Evolutionary conservation across 2,113 vertebrate species (phyloP).

Genomic region (Fulica atra): DNA sequence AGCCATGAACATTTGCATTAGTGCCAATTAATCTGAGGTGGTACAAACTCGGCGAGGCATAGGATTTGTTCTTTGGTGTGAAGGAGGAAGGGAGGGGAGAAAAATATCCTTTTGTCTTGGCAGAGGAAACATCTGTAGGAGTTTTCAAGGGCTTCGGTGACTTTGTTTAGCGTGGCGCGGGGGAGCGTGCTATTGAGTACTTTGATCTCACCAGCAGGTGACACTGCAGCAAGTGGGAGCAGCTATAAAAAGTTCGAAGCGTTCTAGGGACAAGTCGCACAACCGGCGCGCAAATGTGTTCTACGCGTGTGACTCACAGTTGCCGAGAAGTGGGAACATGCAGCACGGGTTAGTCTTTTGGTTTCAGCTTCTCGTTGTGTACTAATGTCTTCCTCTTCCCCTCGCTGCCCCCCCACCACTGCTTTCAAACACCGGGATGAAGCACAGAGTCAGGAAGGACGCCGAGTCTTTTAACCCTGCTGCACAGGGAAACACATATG

Average conservation of each 20-base stretch:
- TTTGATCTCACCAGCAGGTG: constrained; percentile 63
- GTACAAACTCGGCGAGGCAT: constrained; percentile 40
- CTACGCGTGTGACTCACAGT: not conserved
- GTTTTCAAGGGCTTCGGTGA: constrained; percentile 40
- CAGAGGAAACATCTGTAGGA: constrained; percentile 51
- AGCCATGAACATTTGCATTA: constrained; percentile 40
- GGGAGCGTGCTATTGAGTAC: constrained; percentile 9
- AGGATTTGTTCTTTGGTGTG: constrained; percentile 50
- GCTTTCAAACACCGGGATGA: not conserved
- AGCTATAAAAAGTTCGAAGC: constrained; percentile 56
- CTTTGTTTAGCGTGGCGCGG: constrained; percentile 37
- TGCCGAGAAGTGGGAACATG: constrained; percentile 12
- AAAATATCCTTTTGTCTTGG: constrained; percentile 46
- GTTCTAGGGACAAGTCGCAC: constrained; percentile 14
- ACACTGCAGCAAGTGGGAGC: constrained; percentile 68
- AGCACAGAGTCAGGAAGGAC: not conserved
- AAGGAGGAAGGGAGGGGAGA: constrained; percentile 41
- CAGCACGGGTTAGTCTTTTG: not conserved
- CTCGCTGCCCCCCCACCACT: not conserved
- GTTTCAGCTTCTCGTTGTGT: not conserved
- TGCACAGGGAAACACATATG: not conserved
- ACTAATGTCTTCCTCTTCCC: not conserved
- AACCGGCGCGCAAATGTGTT: not conserved
- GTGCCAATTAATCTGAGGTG: constrained; percentile 55
- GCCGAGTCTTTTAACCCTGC: not conserved